These are phyloP conservation scores for Macrosteles quadrilineatus DNA, from an alignment of 1,140 invertebrate species.

Conservation along the genomic window DNA sequence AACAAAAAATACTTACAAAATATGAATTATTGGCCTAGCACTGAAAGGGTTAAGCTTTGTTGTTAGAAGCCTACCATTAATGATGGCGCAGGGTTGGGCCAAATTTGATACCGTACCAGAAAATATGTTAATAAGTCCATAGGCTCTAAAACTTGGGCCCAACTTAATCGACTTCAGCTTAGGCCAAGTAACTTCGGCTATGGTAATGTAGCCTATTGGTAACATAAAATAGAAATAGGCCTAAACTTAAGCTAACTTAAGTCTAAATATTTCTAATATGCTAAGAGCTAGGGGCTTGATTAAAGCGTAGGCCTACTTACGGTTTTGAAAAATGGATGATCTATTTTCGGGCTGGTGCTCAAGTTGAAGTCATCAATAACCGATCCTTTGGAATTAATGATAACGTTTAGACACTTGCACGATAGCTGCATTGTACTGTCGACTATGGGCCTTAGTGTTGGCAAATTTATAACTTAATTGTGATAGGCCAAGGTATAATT, in stretches of 20 bases:
- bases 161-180: not conserved
- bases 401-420: conserved; percentile 15
- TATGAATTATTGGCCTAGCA: no score
- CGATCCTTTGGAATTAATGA: conserved; percentile 5
- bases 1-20: no score
- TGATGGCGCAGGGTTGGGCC: no score
- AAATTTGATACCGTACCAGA: no score
- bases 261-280: not conserved
- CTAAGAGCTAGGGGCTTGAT: no score
- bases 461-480: no score
- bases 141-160: not conserved
- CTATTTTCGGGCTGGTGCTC: not conserved
- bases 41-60: no score
- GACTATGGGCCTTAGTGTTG: no score
- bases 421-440: conserved; percentile 10
- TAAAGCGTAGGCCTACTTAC: not conserved
- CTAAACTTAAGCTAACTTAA: not conserved
- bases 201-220: not conserved
- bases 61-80: no score
- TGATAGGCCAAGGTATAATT: no score
- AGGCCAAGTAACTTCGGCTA: not conserved
- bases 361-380: not conserved
- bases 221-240: not conserved
- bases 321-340: conserved; percentile 6
- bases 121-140: no score